These are phyloP conservation scores for Melipona quadrifasciata DNA, from an alignment of 1,140 invertebrate species.

Conservation along the genomic window DNA sequence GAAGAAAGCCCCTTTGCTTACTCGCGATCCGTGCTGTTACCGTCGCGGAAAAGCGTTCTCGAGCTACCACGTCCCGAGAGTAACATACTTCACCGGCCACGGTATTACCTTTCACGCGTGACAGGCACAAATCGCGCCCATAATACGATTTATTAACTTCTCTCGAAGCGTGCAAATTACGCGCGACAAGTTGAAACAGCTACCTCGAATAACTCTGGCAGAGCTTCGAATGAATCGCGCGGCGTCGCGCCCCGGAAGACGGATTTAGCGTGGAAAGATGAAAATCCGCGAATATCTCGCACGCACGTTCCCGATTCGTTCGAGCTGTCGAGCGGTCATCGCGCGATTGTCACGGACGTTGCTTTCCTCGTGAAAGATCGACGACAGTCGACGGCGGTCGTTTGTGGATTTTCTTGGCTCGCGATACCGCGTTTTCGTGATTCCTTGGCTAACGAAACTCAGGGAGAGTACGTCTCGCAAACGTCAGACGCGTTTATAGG, in stretches of 20 bases:
- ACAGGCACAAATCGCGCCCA: not conserved
- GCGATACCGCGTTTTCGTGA: not conserved
- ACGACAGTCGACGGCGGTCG: not conserved
- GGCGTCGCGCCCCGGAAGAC: not conserved
- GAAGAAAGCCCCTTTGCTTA: not conserved
- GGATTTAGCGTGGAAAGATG: slow-evolving; percentile 14
- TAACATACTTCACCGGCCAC: not conserved
- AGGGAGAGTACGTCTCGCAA: not conserved
- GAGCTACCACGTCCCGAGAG: not conserved
- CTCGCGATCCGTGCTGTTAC: not conserved
- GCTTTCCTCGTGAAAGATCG: slow-evolving; percentile 26
- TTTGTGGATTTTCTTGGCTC: slow-evolving; percentile 27
- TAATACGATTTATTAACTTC: not conserved
- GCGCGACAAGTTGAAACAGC: not conserved
- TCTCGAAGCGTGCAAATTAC: not conserved
- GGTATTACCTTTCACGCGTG: not conserved
- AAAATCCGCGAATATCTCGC: slow-evolving; percentile 13
- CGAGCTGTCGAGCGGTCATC: slow-evolving; percentile 2
- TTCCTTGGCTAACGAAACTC: not conserved
- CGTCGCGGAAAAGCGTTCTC: not conserved
- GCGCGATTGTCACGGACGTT: slow-evolving; percentile 10
- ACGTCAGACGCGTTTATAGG: too few relatives aligned
- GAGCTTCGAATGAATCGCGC: not conserved
- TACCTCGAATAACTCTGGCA: not conserved
- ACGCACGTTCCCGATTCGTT: slow-evolving; percentile 18